Evolutionary conservation across 2,113 vertebrate genomes (phyloP).

Genomic region (Andinoacara biseriatus): DNA sequence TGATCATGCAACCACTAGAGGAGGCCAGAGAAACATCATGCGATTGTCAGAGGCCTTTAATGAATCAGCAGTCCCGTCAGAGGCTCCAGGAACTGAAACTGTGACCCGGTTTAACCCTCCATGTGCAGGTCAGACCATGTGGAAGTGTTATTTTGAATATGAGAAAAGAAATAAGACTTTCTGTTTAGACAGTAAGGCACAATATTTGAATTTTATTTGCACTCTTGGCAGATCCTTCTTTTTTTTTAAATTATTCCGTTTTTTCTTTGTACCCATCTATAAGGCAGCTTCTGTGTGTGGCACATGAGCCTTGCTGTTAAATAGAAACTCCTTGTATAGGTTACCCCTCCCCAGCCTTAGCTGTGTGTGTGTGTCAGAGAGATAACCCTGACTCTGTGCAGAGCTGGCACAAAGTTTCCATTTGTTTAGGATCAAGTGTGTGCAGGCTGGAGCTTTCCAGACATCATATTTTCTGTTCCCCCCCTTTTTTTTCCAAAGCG

Average conservation of each 20-base stretch:
- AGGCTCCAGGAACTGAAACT: slow-evolving; percentile 22
- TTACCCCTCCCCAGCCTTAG: neutral
- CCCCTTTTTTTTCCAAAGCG: neutral
- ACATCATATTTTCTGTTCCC: slow-evolving; percentile 20
- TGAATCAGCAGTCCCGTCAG: slow-evolving; percentile 35
- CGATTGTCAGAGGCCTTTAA: neutral
- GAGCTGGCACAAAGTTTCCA: neutral
- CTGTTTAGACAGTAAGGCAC: neutral
- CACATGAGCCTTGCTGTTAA: neutral
- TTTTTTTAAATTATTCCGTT: neutral
- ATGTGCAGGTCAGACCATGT: neutral
- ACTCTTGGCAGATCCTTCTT: neutral
- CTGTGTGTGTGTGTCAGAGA: neutral
- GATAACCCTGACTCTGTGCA: neutral
- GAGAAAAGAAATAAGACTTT: neutral
- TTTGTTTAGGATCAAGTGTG: neutral
- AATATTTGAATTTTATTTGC: neutral
- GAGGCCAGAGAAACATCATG: slow-evolving; percentile 5
- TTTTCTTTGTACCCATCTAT: neutral
- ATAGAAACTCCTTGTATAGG: neutral
- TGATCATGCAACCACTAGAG: slow-evolving; percentile 23
- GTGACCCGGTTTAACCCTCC: neutral
- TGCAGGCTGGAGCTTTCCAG: neutral
- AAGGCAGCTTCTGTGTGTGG: neutral
- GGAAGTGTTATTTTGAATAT: neutral